Conservation (phyloP, 2,797 vertebrate genomes). For the Malacoraja senta region DNA sequence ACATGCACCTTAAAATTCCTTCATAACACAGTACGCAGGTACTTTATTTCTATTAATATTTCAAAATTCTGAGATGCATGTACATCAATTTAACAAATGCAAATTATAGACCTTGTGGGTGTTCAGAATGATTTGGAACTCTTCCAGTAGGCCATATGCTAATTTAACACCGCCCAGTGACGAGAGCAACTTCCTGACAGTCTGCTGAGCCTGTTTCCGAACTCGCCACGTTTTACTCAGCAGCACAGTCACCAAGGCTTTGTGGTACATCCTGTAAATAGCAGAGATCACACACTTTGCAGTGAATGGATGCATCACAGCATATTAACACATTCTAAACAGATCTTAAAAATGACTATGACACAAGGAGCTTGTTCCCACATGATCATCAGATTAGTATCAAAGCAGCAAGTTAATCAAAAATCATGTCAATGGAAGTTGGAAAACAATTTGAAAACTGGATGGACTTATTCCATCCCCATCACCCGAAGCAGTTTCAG, state of each 20-base stretch:
- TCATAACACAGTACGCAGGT: not conserved
- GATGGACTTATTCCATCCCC: not conserved
- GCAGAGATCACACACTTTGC: not conserved
- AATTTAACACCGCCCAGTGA: conserved; percentile 74
- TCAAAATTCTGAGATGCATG: not conserved
- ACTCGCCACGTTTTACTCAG: conserved; percentile 79
- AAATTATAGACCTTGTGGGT: conserved; percentile 74
- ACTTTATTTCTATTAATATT: not conserved
- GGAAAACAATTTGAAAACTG: not conserved
- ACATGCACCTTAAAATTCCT: not conserved
- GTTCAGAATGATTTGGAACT: conserved; percentile 72
- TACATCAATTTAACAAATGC: not conserved
- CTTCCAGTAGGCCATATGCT: conserved; percentile 77
- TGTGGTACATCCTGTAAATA: conserved; percentile 76
- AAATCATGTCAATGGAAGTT: not conserved
- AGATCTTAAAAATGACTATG: not conserved
- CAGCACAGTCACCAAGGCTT: conserved; percentile 66
- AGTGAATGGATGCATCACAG: conserved; percentile 14
- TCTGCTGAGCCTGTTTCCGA: conserved; percentile 79
- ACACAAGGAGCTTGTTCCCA: conserved; percentile 39
- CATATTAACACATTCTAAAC: not conserved
- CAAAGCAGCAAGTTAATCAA: not conserved
- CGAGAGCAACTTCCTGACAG: conserved; percentile 75
- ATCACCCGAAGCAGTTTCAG: not conserved
- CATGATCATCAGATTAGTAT: not conserved